phyloP scores from a whole-genome alignment of 1,140 invertebrate genomes.

The Bicyclus anynana region DNA sequence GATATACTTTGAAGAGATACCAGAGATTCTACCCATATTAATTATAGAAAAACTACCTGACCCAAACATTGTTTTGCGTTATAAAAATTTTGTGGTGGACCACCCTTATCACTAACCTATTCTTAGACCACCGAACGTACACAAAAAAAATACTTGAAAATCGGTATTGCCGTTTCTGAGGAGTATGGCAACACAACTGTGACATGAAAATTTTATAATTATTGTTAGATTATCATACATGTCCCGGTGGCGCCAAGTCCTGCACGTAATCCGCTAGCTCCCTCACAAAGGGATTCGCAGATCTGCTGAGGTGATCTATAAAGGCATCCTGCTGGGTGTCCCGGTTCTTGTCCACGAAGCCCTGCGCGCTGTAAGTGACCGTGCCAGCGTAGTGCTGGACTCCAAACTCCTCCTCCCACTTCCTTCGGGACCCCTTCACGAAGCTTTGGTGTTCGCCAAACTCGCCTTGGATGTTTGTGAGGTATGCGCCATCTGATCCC shows the following conservation, averaged over 20 bases:
- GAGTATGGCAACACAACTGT: no score
- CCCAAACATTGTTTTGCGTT: no score
- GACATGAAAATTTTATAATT: no score
- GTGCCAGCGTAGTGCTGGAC: slow-evolving; percentile 96
- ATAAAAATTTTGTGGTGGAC: no score
- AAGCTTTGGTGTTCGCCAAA: slow-evolving; percentile 92
- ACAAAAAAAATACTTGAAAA: no score
- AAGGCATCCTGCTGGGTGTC: slow-evolving; percentile 97
- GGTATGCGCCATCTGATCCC: slow-evolving; percentile 93
- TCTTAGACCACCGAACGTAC: no score
- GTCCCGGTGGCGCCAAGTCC: slow-evolving; percentile 57
- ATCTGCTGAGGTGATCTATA: slow-evolving; percentile 93
- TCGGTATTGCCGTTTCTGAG: no score
- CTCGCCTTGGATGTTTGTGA: slow-evolving; percentile 93
- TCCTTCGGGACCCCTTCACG: slow-evolving; percentile 91
- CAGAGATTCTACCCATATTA: no score
- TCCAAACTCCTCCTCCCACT: slow-evolving; percentile 95
- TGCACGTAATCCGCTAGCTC: slow-evolving; percentile 84
- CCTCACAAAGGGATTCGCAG: slow-evolving; percentile 91
- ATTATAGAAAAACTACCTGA: no score
- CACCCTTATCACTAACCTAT: no score
- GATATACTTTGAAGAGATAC: no score
- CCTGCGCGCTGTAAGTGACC: slow-evolving; percentile 93
- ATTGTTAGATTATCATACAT: slow-evolving; percentile 41
- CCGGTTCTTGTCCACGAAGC: slow-evolving; percentile 98